Percentiles rank a stretch among this genome's conserved stretches.
phyloP scores from a whole-genome alignment of 2,888 invertebrate species.

The Dorcus hopei region DNA sequence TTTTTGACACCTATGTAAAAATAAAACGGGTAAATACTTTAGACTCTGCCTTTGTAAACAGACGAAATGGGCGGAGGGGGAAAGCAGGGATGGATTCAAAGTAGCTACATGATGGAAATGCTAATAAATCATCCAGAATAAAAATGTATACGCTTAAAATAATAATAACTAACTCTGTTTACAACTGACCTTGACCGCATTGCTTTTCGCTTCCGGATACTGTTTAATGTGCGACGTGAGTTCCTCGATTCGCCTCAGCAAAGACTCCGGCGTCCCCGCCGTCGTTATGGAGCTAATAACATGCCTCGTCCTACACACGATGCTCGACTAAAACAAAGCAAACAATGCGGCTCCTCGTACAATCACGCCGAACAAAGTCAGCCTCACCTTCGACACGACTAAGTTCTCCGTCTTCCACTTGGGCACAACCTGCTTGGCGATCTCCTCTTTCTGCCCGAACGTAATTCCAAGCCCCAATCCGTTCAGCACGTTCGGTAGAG shows the following conservation, averaged over 20 bases:
- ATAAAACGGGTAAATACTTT: no score
- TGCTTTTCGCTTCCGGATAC: slow-evolving; percentile 70
- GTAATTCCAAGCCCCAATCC: slow-evolving; percentile 45
- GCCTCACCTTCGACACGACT: slow-evolving; percentile 35
- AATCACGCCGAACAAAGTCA: not conserved
- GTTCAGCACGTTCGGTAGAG: slow-evolving; percentile 47
- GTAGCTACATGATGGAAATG: no score
- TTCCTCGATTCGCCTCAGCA: slow-evolving; percentile 63
- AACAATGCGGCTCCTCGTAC: slow-evolving; percentile 21
- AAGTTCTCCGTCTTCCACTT: slow-evolving; percentile 51
- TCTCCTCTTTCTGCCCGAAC: slow-evolving; percentile 33
- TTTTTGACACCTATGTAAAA: no score
- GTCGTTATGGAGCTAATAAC: slow-evolving; percentile 61
- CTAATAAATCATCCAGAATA: no score
- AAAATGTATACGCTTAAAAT: no score
- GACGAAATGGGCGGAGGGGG: no score
- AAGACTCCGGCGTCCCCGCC: slow-evolving; percentile 58
- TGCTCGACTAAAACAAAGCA: slow-evolving; percentile 51
- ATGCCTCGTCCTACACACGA: slow-evolving; percentile 64
- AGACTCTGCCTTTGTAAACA: no score
- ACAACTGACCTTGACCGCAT: slow-evolving; percentile 65
- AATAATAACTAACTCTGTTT: no score
- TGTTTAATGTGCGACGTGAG: slow-evolving; percentile 69
- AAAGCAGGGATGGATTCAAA: no score
- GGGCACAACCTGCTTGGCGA: slow-evolving; percentile 39